These are phyloP conservation scores for Pandion haliaetus DNA, from an alignment of 2,113 vertebrate species.

Conservation along the genomic window DNA sequence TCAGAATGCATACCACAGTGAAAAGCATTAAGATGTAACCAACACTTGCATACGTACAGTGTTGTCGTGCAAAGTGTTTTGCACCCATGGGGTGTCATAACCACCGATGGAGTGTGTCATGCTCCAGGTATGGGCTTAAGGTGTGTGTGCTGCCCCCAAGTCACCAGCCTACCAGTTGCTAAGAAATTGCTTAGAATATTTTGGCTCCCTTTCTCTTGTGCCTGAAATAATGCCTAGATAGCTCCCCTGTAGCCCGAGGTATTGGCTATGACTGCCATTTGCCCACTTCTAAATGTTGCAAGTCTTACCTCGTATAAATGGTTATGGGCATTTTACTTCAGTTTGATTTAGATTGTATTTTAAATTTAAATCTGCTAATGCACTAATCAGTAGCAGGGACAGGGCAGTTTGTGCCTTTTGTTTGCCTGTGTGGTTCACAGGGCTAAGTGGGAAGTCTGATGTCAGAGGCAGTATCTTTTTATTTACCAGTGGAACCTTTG, in stretches of 20 bases:
- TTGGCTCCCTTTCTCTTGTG: background rate
- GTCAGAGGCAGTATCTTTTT: slow-evolving; percentile 40
- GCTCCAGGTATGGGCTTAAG: background rate
- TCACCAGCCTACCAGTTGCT: background rate
- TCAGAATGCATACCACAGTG: background rate
- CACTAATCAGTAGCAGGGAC: background rate
- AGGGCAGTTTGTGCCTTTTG: background rate
- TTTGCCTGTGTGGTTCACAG: background rate
- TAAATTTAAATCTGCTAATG: background rate
- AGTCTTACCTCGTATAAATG: background rate
- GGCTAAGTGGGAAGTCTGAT: background rate
- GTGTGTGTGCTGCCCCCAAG: background rate
- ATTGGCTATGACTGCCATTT: background rate
- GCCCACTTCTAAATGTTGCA: background rate
- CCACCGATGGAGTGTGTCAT: accelerated
- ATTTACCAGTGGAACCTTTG: slow-evolving; percentile 68
- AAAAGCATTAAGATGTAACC: background rate
- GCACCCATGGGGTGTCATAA: background rate
- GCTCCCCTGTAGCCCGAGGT: background rate
- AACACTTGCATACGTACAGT: background rate
- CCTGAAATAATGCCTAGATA: background rate
- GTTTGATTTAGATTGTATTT: background rate
- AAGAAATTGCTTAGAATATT: background rate
- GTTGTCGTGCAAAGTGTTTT: background rate
- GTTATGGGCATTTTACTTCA: background rate